Base-by-base conservation (phyloP, 2,797 vertebrate genomes). In the Oreochromis mossambicus region DNA sequence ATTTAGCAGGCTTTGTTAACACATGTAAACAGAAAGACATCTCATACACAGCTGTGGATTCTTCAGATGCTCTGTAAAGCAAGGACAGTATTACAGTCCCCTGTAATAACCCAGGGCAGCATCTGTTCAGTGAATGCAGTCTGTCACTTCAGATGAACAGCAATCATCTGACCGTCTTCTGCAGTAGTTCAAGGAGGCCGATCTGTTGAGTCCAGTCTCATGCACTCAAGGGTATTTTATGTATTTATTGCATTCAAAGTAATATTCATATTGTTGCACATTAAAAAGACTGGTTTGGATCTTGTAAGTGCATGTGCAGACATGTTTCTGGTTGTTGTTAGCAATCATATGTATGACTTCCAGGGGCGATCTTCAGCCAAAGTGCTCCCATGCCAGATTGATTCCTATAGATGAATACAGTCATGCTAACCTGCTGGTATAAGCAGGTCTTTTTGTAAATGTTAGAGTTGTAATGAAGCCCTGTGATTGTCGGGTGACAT, bases 71-170 rank as follows among this genome's bases (percentile, higher is more conserved):
- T 77, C 78, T 51, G 6, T 70, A 34, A 43, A 63, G 80, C n/a
- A 56, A 83, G 24, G 14, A 63, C 41, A 8, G 19, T 50, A 51
- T 56, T 61, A n/a, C 10, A 15, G 10, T 77, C 46, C 43, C 70
- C 34, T 55, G 34, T 8, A 5, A 36, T 63, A 68, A 85, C 85
- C 50, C 46, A 43, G 55, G 54, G 66, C 32, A 85, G 70, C 66
- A 85, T 87, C 79, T 89, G 82, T 86, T 85, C 36, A 70, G 14
- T 15, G n/a, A 58, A 26, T n/a, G 58, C 55, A 83, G 26, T 77
- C 11, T 78, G 81, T 55, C 68, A 19, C 68, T 76, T 79, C 51
- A 21, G 41, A 84, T 82, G 52, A 58, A 34, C 29, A 50, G 55
- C 73, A 84, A 17, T 36, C 73, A 83, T 78, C 29, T 43, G 77